Evolutionary conservation across 2,888 invertebrate species (phyloP).

Genomic region (Cephus spinipes): DNA sequence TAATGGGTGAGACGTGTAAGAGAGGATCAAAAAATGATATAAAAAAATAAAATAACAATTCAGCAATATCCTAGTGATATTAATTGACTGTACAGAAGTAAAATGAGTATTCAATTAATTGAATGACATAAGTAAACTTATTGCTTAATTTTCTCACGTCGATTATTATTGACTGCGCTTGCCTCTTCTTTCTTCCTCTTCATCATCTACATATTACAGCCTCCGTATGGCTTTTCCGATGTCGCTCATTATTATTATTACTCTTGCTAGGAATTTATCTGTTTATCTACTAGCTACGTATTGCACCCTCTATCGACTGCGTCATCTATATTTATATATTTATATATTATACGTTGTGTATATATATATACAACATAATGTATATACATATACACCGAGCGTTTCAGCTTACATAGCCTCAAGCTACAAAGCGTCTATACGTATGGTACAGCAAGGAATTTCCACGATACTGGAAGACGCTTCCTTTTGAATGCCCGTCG

Average conservation of each 20-base stretch:
- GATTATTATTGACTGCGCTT: neutral
- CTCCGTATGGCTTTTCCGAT: conserved; percentile 24
- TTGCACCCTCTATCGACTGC: conserved; percentile 20
- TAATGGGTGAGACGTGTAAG: neutral
- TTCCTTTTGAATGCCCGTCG: neutral
- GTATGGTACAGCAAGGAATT: conserved; percentile 12
- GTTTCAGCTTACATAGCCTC: conserved; percentile 9
- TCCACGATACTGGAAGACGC: neutral
- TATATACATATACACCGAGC: conserved; percentile 19
- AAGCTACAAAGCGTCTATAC: conserved; percentile 12
- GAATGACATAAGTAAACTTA: conserved; percentile 18
- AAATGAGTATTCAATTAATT: neutral
- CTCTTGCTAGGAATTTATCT: conserved; percentile 25
- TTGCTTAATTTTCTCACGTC: conserved; percentile 19
- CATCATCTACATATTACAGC: conserved; percentile 18
- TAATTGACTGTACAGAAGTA: neutral
- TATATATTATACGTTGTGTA: conserved; percentile 23
- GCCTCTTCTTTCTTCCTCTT: neutral
- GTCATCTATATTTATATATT: neutral
- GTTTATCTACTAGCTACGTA: conserved; percentile 28
- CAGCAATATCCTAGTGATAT: neutral
- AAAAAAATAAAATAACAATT: neutral
- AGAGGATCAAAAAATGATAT: neutral
- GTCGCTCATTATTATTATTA: conserved; percentile 16
- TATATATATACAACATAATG: conserved; percentile 25